These are phyloP conservation scores for Trachythela sp. DNA, from an alignment of 64 coral and sea anemone species.

Conservation along the genomic window DNA sequence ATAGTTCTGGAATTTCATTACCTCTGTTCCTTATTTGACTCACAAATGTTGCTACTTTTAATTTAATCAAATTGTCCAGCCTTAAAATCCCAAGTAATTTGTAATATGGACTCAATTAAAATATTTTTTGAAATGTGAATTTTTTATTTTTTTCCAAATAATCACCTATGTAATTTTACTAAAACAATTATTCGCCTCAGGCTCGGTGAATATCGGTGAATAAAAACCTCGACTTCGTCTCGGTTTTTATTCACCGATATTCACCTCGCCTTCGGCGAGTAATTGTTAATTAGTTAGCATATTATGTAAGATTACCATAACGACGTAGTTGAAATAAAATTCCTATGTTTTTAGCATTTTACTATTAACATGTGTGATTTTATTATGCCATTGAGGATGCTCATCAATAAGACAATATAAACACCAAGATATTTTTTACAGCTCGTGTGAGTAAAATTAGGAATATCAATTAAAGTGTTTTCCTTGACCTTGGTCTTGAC, in stretches of 20 bases:
- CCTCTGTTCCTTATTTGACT: not conserved
- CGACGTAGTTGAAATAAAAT: not conserved
- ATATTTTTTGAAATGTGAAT: constrained; percentile 26
- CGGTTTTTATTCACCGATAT: no score
- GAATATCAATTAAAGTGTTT: not conserved
- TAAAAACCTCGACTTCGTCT: no score
- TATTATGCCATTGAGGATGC: not conserved
- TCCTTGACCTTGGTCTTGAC: no score
- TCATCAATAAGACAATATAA: not conserved
- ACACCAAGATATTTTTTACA: not conserved
- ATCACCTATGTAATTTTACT: no score
- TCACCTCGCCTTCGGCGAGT: no score
- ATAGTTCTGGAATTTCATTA: constrained; percentile 9
- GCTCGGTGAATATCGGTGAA: no score
- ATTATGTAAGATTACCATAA: constrained; percentile 13
- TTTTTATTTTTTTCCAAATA: no score
- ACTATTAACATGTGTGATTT: not conserved
- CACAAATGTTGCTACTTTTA: not conserved
- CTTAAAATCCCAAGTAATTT: constrained; percentile 12
- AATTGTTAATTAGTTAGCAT: constrained; percentile 10
- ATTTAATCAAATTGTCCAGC: constrained; percentile 2
- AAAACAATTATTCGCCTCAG: no score
- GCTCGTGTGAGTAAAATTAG: not conserved
- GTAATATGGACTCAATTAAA: not conserved
- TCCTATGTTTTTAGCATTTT: not conserved